Percentiles rank a stretch among this genome's conserved stretches.
These are phyloP conservation scores for Turnix velox DNA, from an alignment of 2,113 vertebrate genomes.

Conservation along the genomic window DNA sequence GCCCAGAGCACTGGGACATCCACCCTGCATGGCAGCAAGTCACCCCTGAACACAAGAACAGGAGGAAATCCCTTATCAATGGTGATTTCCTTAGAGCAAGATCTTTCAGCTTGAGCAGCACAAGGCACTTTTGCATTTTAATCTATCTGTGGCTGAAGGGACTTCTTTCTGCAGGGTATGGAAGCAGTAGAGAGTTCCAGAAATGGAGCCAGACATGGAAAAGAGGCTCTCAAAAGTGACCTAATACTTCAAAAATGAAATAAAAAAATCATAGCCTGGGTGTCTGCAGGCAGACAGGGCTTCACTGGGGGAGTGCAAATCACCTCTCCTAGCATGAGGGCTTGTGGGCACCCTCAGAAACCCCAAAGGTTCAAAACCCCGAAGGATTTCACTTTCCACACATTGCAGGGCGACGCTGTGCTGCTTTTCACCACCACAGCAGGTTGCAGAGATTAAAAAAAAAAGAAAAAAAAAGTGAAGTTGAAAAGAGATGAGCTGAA, in stretches of 20 bases:
- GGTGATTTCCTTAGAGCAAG: not conserved
- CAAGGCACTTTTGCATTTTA: not conserved
- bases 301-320: rapidly evolving
- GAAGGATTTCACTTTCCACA: not conserved
- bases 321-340: not conserved
- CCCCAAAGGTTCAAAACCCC: not conserved
- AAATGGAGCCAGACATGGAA: not conserved
- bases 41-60: not conserved
- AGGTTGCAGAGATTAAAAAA: constrained; percentile 20
- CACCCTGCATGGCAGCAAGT: not conserved
- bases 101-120: not conserved
- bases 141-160: not conserved
- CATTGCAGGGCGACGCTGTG: not conserved
- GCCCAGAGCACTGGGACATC: not conserved
- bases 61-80: not conserved
- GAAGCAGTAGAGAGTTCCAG: not conserved
- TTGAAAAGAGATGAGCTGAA: constrained; percentile 22
- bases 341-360: not conserved
- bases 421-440: not conserved
- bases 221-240: not conserved
- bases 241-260: not conserved
- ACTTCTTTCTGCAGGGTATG: not conserved
- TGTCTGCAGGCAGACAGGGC: not conserved
- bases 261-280: not conserved
- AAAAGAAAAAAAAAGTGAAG: constrained; percentile 6